These are phyloP conservation scores for Melanotaenia boesemani DNA, from an alignment of 2,797 vertebrate species.

Conservation along the genomic window DNA sequence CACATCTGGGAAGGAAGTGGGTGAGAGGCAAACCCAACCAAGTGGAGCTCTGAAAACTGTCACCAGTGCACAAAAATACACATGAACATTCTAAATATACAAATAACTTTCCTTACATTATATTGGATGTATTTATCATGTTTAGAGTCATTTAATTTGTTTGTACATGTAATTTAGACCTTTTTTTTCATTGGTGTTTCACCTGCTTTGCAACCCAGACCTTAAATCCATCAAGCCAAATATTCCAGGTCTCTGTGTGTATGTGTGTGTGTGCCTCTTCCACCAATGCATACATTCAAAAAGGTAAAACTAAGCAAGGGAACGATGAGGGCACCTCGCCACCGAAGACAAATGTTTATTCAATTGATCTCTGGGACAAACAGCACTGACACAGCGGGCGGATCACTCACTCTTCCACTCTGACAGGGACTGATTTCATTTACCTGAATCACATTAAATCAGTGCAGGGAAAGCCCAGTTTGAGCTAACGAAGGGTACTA, in stretches of 20 bases:
- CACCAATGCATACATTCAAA: slow-evolving; percentile 61
- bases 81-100: slow-evolving; percentile 1
- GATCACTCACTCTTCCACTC: slow-evolving; percentile 29
- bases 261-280: slow-evolving; percentile 11
- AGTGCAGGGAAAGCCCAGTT: slow-evolving; percentile 5
- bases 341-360: slow-evolving; percentile 78
- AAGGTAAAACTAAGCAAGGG: slow-evolving; percentile 33
- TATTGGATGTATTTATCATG: not conserved
- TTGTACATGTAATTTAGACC: not conserved
- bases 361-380: slow-evolving; percentile 80
- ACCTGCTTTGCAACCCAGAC: slow-evolving; percentile 5
- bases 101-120: not conserved
- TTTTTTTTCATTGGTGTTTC: not conserved
- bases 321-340: slow-evolving; percentile 34
- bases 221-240: not conserved
- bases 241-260: slow-evolving; percentile 3
- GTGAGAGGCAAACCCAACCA: not conserved
- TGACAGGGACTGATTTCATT: slow-evolving; percentile 27
- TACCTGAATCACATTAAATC: not conserved
- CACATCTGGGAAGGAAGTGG: not conserved
- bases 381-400: slow-evolving; percentile 54
- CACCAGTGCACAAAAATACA: not conserved
- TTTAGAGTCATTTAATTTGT: not conserved
- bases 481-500: not conserved
- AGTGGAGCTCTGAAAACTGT: not conserved